Conservation (phyloP, 2,888 invertebrate species). For the Synergus japonicus region DNA sequence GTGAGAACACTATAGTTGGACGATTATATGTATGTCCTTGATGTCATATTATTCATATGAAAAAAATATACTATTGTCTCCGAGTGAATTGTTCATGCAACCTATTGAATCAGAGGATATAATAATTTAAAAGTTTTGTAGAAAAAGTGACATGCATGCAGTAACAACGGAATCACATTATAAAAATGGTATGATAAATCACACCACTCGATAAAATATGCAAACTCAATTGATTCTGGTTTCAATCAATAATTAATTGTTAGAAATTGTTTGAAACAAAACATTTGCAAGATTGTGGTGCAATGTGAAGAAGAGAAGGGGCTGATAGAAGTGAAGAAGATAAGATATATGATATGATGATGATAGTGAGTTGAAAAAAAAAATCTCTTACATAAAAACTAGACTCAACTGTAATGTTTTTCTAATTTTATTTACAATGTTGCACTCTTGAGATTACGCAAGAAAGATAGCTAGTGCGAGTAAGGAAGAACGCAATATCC, state of each 20-base stretch:
- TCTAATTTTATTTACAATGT: slow-evolving; percentile 58
- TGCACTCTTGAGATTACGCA: slow-evolving; percentile 52
- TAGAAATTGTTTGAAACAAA: neutral
- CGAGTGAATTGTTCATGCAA: neutral
- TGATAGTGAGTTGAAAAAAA: neutral
- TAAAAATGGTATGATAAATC: no score
- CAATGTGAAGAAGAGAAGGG: neutral
- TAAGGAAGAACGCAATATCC: slow-evolving; percentile 66
- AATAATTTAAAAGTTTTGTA: no score
- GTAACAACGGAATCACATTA: no score
- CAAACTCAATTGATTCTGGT: neutral
- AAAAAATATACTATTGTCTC: neutral
- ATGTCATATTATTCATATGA: neutral
- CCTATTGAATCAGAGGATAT: no score
- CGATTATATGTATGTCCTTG: neutral
- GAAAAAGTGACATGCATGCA: no score
- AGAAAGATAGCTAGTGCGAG: slow-evolving; percentile 54
- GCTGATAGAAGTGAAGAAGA: neutral
- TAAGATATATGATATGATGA: no score
- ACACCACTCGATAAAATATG: no score
- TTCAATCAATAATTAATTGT: neutral
- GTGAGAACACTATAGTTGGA: neutral
- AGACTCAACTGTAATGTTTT: slow-evolving; percentile 51
- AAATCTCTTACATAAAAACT: neutral
- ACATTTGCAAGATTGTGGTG: neutral